phyloP scores from a whole-genome alignment of 2,113 vertebrate genomes.

The Chaetodon auriga region DNA sequence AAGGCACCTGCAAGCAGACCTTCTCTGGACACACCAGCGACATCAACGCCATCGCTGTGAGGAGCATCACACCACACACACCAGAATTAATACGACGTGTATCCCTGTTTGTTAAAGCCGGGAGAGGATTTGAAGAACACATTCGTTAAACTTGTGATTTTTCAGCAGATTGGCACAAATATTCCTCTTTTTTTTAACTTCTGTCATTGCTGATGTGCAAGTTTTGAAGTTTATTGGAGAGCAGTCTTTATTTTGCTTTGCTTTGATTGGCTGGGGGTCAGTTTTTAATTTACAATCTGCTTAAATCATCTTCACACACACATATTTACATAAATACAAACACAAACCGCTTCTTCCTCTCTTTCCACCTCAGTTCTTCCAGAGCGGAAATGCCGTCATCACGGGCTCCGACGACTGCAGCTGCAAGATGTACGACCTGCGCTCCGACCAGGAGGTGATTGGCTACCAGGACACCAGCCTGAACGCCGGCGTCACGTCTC shows the following conservation, averaged over 20 bases:
- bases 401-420: constrained; percentile 94
- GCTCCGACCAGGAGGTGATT: constrained; percentile 92
- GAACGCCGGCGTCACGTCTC: constrained; percentile 93
- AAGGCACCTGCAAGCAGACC: constrained; percentile 95
- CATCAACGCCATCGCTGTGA: constrained; percentile 95
- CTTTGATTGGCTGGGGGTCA: too few species aligned
- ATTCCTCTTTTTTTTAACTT: too few species aligned
- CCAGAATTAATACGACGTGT: neutral
- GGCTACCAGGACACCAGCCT: constrained; percentile 89
- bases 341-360: neutral
- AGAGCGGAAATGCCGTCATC: constrained; percentile 88
- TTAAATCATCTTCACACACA: neutral
- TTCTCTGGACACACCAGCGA: constrained; percentile 96
- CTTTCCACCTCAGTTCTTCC: constrained; percentile 86
- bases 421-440: constrained; percentile 95
- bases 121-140: neutral
- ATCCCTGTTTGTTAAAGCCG: too few species aligned
- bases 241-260: too few species aligned
- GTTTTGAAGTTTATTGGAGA: too few species aligned
- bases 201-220: too few species aligned
- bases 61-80: constrained; percentile 58
- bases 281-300: too few species aligned
- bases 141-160: too few species aligned
- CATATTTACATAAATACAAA: neutral
- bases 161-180: too few species aligned